Base-by-base conservation (phyloP, 2,797 vertebrate genomes). In the Notolabrus celidotus region DNA sequence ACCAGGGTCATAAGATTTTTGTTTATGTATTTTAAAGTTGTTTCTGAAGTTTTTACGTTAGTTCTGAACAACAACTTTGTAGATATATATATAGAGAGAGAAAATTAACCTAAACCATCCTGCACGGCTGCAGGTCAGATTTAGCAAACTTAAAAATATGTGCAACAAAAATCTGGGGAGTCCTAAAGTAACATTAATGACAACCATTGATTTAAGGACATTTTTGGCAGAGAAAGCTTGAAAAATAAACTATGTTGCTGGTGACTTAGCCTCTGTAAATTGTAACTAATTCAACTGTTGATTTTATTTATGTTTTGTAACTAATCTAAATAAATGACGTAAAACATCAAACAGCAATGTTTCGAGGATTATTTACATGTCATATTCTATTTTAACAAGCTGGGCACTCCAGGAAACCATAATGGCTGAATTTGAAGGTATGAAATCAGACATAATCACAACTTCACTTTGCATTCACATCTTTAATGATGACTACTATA, bases 241-340 rank as follows among this genome's bases (percentile, higher is more conserved):
- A 84, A 74, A 86, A 90, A 77, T 66, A 81, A 86, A 71, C 61
- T 85, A 89, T 86, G 85, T 90, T 93, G 80, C 88, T 89, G 90
- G 77, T 93, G 82, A 93, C 91, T 92, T 91, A 90, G 87, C 92
- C 86, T 92, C 83, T 94, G 92, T 93, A 94, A 89, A 93, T 83
- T 92, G 86, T 91, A 92, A 94, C 89, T 93, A 94, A 94, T 94
- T 93, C 82, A 91, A 85, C 84, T 90, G 90, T 94, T 94, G 90
- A 92, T 93, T 94, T 92, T 93, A 92, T 94, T 92, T 93, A 94
- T 94, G 93, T 95, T 95, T 95, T 95, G 89, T 95, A 93, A 94
- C 93, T 95, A 95, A 95, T 94, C 86, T 60, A 91, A 95, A 93
- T 94, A 94, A 95, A 94, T 88, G 83, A 93, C 93, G 89, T 93